Conservation (phyloP, 2,888 invertebrate genomes). For the Eristalis intricaria region DNA sequence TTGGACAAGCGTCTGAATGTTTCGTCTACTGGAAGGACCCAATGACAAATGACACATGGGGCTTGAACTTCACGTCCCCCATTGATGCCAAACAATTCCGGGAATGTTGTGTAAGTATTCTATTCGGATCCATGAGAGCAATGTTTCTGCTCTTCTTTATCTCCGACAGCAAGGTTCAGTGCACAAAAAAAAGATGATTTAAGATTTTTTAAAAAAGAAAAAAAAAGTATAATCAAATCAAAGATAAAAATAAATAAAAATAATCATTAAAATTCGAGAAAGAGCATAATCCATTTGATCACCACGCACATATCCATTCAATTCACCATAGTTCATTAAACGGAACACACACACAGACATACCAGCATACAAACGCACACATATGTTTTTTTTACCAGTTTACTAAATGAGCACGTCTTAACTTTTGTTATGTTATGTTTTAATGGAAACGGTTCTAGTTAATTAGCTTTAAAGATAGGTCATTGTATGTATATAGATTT, state of each 20-base stretch:
- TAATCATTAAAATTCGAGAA: conserved; percentile 68
- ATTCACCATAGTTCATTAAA: conserved; percentile 19
- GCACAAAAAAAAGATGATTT: conserved; percentile 66
- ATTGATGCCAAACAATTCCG: conserved; percentile 98
- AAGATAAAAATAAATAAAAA: conserved; percentile 5
- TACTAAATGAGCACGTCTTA: conserved; percentile 21
- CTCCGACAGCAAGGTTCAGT: conserved; percentile 77
- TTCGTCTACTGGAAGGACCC: conserved; percentile 99
- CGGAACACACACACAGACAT: conserved; percentile 6
- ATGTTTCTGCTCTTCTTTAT: conserved; percentile 74
- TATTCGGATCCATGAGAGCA: conserved; percentile 73
- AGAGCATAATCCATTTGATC: conserved; percentile 61
- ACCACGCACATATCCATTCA: conserved; percentile 53
- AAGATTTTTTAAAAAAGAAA: conserved; percentile 24
- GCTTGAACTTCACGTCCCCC: conserved; percentile 98
- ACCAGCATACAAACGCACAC: neutral
- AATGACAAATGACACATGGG: conserved; percentile 98
- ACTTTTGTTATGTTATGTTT: neutral
- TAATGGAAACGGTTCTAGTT: neutral
- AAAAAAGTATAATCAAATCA: conserved; percentile 39
- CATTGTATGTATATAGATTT: neutral
- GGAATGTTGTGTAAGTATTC: conserved; percentile 96
- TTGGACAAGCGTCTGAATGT: conserved; percentile 98
- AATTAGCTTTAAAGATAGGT: neutral
- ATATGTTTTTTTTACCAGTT: neutral